These are phyloP conservation scores for Avahi laniger DNA, from an alignment of 2,797 vertebrate genomes.

Conservation along the genomic window DNA sequence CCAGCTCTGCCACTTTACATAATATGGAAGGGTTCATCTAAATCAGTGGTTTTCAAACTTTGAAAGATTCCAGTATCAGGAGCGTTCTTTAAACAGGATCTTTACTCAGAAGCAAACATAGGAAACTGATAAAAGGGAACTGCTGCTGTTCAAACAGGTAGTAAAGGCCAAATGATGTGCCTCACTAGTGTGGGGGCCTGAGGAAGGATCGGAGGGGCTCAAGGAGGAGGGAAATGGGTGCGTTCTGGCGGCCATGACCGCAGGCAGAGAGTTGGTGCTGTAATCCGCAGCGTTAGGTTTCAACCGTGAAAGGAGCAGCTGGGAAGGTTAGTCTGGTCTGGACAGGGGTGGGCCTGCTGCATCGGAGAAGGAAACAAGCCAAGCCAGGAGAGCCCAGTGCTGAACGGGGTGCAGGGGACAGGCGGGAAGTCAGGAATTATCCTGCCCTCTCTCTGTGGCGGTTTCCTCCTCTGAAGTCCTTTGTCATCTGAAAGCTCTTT, in stretches of 20 bases:
- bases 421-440: not conserved
- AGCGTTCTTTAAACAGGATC: not conserved
- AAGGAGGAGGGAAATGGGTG: not conserved
- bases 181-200: not conserved
- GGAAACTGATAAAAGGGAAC: not conserved
- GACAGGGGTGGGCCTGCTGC: not conserved
- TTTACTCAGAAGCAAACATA: not conserved
- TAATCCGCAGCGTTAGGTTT: not conserved
- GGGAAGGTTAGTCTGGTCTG: not conserved
- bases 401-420: not conserved
- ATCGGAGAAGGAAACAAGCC: not conserved
- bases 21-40: not conserved
- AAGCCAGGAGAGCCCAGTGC: not conserved
- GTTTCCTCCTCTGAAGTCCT: constrained; percentile 45
- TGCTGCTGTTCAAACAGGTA: not conserved
- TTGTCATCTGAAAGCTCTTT: constrained; percentile 36
- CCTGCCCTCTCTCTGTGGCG: not conserved
- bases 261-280: not conserved
- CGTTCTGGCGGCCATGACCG: not conserved
- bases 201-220: not conserved
- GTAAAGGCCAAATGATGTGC: not conserved
- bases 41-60: not conserved
- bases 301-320: not conserved
- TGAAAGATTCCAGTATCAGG: not conserved
- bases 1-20: not conserved